phyloP scores from a whole-genome alignment of 2,113 vertebrate species.

The Corythoichthys haematopterus region DNA sequence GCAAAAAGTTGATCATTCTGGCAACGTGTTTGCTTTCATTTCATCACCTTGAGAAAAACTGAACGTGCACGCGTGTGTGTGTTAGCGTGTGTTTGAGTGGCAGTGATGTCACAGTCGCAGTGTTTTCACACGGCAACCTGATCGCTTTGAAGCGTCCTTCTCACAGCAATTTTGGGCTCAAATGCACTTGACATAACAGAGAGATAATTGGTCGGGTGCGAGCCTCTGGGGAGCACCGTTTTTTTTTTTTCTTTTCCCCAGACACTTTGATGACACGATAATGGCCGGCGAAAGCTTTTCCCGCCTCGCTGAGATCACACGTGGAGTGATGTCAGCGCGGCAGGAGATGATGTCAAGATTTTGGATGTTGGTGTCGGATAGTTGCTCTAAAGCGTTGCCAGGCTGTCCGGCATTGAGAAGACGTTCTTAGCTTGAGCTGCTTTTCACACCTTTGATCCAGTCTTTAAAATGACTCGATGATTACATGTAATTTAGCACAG shows the following conservation, averaged over 20 bases:
- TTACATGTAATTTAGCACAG: constrained; percentile 35
- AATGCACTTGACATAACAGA: constrained; percentile 61
- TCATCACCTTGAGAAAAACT: not conserved
- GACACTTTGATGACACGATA: constrained; percentile 63
- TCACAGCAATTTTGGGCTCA: constrained; percentile 64
- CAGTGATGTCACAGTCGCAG: constrained; percentile 60
- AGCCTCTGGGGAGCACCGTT: constrained; percentile 51
- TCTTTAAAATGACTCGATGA: constrained; percentile 29
- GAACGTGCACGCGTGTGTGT: constrained; percentile 3
- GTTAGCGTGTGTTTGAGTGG: constrained; percentile 24
- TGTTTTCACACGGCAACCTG: constrained; percentile 65
- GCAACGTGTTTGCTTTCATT: too few species aligned
- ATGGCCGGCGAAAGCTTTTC: constrained; percentile 64
- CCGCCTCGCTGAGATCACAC: constrained; percentile 55
- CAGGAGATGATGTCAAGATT: constrained; percentile 34
- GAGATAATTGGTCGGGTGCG: constrained; percentile 57
- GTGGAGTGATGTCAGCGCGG: constrained; percentile 50
- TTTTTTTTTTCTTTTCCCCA: constrained; percentile 1
- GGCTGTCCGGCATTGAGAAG: constrained; percentile 14
- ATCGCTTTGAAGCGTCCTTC: constrained; percentile 60
- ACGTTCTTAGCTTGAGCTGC: not conserved
- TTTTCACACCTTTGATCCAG: constrained; percentile 49
- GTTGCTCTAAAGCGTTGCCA: constrained; percentile 47
- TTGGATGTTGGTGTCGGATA: constrained; percentile 5
- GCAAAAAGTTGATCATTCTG: not conserved